Percentiles rank a stretch among this genome's conserved stretches.
phyloP scores from a whole-genome alignment of 2,797 vertebrate species.

The Gambusia yucatana region DNA sequence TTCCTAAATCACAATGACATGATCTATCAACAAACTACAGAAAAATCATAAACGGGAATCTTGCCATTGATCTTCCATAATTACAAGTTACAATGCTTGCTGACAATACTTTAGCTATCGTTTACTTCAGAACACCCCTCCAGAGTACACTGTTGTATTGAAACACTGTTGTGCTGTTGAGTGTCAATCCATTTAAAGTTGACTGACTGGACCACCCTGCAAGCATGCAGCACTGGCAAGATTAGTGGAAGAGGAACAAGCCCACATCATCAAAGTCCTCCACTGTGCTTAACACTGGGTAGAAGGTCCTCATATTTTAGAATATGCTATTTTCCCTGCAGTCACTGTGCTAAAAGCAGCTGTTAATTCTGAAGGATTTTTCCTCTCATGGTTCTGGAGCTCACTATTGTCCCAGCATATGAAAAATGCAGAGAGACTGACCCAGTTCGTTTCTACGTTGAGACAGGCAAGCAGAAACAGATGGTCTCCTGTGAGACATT shows the following conservation, averaged over 20 bases:
- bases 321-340: background rate
- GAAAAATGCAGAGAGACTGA: slow-evolving; percentile 68
- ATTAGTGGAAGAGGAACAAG: background rate
- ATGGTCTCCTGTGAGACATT: slow-evolving; percentile 55
- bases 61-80: too few relatives aligned
- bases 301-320: background rate
- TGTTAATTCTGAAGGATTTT: slow-evolving; percentile 22
- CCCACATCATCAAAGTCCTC: background rate
- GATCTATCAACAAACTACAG: too few relatives aligned
- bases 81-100: too few relatives aligned
- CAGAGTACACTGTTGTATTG: too few relatives aligned
- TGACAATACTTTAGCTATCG: too few relatives aligned
- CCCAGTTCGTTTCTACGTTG: slow-evolving; percentile 61
- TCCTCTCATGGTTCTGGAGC: slow-evolving; percentile 42
- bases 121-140: too few relatives aligned
- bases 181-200: background rate
- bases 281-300: background rate
- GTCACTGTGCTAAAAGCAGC: background rate
- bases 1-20: too few relatives aligned
- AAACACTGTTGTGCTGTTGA: background rate
- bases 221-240: background rate
- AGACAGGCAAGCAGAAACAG: slow-evolving; percentile 52
- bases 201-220: background rate
- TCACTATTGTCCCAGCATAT: slow-evolving; percentile 52
- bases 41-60: too few relatives aligned